Conservation (phyloP, 2,888 invertebrate genomes). For the Oligia latruncula region DNA sequence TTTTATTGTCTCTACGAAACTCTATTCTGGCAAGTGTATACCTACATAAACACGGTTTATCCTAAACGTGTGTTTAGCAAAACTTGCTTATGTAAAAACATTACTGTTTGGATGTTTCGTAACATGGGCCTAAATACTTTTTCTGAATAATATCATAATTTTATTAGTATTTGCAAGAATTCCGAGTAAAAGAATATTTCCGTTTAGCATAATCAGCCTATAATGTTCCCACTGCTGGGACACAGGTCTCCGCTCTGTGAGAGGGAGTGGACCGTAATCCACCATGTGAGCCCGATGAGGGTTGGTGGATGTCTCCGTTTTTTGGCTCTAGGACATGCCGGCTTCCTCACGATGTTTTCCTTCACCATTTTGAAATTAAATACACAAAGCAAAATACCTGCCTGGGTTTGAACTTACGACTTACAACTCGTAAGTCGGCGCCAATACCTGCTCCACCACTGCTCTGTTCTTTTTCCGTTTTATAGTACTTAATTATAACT, state of each 20-base stretch:
- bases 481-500: too few relatives aligned
- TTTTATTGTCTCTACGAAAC: conserved; percentile 60
- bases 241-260: background rate
- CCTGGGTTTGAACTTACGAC: too few relatives aligned
- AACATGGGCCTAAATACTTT: background rate
- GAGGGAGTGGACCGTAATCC: too few relatives aligned
- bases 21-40: conserved; percentile 52
- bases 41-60: conserved; percentile 16
- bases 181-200: background rate
- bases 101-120: conserved; percentile 15
- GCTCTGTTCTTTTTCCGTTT: too few relatives aligned
- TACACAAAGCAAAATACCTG: background rate
- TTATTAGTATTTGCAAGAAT: background rate
- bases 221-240: background rate
- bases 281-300: background rate
- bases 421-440: too few relatives aligned
- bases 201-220: background rate
- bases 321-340: background rate
- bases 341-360: background rate
- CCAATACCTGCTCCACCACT: too few relatives aligned
- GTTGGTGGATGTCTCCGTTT: too few relatives aligned
- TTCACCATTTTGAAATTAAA: background rate
- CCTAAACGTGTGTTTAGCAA: conserved; percentile 39
- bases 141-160: background rate
- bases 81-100: conserved; percentile 21